phyloP scores from a whole-genome alignment of 2,888 invertebrate genomes.

The Craniophora ligustri region DNA sequence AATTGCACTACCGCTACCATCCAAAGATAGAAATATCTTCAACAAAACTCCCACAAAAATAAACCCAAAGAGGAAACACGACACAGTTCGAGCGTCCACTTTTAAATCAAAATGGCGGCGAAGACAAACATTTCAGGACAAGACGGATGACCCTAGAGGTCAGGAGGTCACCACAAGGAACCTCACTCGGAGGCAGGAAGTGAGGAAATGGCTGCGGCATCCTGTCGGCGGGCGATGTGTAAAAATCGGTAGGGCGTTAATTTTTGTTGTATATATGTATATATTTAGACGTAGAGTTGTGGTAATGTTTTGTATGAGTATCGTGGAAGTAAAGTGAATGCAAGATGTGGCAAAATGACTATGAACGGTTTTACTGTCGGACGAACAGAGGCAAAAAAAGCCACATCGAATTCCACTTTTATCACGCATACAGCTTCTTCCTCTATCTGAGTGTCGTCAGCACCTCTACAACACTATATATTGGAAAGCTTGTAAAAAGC shows the following conservation, averaged over 20 bases:
- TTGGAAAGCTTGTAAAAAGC: no score
- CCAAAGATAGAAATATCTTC: neutral
- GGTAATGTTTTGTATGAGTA: neutral
- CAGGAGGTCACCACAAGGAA: conserved; percentile 60
- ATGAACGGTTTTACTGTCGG: no score
- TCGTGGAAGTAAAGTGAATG: neutral
- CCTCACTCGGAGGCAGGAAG: conserved; percentile 68
- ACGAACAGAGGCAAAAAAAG: no score
- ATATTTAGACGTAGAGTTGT: conserved; percentile 26
- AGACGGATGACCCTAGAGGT: conserved; percentile 68
- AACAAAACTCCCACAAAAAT: conserved; percentile 5
- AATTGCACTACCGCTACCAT: neutral
- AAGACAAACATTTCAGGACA: conserved; percentile 59
- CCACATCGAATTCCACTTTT: no score
- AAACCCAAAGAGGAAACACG: conserved; percentile 6
- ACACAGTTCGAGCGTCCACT: conserved; percentile 29
- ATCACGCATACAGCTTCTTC: no score
- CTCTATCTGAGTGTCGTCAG: no score
- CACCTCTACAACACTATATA: no score
- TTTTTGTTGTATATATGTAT: conserved; percentile 51
- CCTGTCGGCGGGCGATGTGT: conserved; percentile 57
- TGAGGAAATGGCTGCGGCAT: conserved; percentile 71
- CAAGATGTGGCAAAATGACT: neutral
- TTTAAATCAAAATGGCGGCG: conserved; percentile 60
- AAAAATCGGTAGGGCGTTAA: conserved; percentile 59